Evolutionary conservation across 1,140 invertebrate genomes (phyloP).

Genomic region (Helicoverpa armigera): DNA sequence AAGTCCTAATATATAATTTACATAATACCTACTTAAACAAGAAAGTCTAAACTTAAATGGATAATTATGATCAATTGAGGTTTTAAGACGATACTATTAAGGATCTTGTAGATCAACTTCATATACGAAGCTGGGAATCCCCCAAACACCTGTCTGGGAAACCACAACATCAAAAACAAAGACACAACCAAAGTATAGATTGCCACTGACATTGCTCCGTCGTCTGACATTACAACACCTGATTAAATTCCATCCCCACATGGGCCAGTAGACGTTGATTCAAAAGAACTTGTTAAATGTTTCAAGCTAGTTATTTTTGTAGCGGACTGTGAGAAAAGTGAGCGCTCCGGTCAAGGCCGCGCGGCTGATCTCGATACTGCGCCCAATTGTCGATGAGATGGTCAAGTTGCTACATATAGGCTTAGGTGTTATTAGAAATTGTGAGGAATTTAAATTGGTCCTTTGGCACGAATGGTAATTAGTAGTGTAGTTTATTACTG

Average conservation of each 20-base stretch:
- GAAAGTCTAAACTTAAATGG: too few relatives aligned
- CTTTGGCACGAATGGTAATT: not conserved
- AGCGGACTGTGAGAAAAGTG: constrained; percentile 7
- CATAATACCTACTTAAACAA: too few relatives aligned
- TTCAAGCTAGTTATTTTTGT: constrained; percentile 16
- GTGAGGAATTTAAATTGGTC: not conserved
- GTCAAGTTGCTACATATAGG: not conserved
- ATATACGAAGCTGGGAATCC: too few relatives aligned
- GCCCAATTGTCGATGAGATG: constrained; percentile 24
- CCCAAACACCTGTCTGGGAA: not conserved
- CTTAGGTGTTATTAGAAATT: not conserved
- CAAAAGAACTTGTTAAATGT: constrained; percentile 28
- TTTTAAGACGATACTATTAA: too few relatives aligned
- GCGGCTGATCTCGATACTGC: constrained; percentile 7
- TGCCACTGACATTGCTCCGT: not conserved
- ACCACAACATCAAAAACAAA: not conserved
- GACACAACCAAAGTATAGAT: not conserved
- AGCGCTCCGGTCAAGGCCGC: constrained; percentile 32
- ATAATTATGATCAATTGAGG: too few relatives aligned
- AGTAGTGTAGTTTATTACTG: not conserved
- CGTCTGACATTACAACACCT: constrained; percentile 7
- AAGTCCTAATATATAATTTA: too few relatives aligned
- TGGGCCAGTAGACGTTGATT: not conserved
- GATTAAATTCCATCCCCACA: constrained; percentile 10
- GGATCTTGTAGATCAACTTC: too few relatives aligned